Percentiles rank a stretch among this genome's conserved stretches.
These are phyloP conservation scores for Thymelicus sylvestris DNA, from an alignment of 2,888 invertebrate species.

Conservation along the genomic window DNA sequence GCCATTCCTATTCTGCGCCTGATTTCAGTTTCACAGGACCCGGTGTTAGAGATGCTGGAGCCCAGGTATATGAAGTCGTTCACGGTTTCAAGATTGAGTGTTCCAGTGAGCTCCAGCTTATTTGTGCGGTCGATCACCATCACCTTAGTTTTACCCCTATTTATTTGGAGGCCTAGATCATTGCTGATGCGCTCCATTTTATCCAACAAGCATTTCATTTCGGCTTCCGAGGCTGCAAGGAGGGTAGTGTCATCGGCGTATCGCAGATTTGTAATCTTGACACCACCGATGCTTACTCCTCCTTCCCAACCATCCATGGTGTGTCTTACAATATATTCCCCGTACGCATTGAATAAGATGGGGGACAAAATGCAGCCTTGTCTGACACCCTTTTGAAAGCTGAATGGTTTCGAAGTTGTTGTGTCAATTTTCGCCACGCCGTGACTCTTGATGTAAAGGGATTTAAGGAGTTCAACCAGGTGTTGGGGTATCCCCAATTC, in stretches of 20 bases:
- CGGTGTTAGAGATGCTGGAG: conserved; percentile 4
- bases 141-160: background rate
- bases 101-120: conserved; percentile 4
- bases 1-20: no score
- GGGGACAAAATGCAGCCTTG: no score
- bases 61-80: conserved; percentile 2
- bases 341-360: no score
- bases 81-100: background rate
- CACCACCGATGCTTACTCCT: background rate
- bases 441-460: no score
- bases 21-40: no score
- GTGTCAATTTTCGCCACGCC: no score
- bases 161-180: background rate
- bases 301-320: no score
- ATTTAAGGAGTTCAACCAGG: no score
- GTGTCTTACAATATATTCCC: no score
- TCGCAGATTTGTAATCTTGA: background rate
- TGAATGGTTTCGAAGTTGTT: no score
- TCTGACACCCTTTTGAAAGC: no score
- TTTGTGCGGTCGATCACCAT: background rate
- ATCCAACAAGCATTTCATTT: background rate
- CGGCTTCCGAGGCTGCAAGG: background rate
- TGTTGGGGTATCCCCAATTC: no score
- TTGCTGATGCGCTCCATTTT: background rate
- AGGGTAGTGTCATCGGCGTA: background rate